phyloP scores from a whole-genome alignment of 2,113 vertebrate genomes.

The Desmodus rotundus region DNA sequence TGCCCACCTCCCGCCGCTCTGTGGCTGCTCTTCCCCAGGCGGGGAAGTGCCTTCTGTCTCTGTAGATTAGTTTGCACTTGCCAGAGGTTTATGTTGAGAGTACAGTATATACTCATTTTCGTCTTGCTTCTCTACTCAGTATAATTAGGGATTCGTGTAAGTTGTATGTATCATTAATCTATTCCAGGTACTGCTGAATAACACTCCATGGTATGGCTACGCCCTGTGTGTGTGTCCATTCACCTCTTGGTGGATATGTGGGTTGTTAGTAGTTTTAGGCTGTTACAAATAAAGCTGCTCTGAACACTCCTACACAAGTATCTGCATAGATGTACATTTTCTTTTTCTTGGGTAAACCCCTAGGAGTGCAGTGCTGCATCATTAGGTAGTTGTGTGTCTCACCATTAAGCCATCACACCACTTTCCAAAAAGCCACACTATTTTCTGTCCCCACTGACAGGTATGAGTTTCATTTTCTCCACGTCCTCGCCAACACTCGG shows the following conservation, averaged over 20 bases:
- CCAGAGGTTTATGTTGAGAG: conserved; percentile 20
- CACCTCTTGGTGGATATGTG: not conserved
- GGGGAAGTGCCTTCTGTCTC: not conserved
- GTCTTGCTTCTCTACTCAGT: not conserved
- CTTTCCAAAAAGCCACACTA: not conserved
- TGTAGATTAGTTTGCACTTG: not conserved
- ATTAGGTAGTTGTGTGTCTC: not conserved
- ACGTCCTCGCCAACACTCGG: not conserved
- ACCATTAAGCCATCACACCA: not conserved
- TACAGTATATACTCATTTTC: not conserved
- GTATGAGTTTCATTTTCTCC: not conserved
- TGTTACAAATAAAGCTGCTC: not conserved
- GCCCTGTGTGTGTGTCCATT: not conserved
- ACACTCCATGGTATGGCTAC: not conserved
- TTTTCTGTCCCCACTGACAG: not conserved
- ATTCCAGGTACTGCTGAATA: not conserved
- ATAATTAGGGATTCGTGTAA: not conserved
- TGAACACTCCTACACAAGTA: not conserved
- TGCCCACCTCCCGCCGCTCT: not conserved
- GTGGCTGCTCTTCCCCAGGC: not conserved
- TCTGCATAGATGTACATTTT: not conserved
- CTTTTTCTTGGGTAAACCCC: not conserved
- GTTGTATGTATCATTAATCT: not conserved
- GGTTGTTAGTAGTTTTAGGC: not conserved
- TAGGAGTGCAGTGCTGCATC: not conserved